Base-by-base conservation (phyloP, 2,113 vertebrate species). In the Thymallus thymallus region DNA sequence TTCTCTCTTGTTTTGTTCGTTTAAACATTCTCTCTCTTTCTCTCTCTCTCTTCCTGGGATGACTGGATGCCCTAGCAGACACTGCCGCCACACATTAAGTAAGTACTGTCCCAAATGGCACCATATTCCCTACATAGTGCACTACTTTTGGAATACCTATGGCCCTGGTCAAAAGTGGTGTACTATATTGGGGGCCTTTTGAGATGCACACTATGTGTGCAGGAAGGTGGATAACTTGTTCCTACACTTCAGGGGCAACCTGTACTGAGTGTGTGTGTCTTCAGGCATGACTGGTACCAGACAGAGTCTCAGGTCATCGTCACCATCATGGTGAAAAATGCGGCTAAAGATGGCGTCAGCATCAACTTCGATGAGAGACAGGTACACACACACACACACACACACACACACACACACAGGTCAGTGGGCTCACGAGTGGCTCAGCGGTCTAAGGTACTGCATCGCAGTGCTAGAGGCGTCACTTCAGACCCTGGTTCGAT, bases 201-300 rank as follows among this genome's bases (percentile, higher is more conserved):
- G 35, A 9, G 9, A 41, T 41, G 35, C 9, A 41, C 2, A 2
- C 35, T 6, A 6, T 10, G 35, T 41, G 35, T 10, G 35, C 35
- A 41, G 9, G 35, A 41, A 41, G 35, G 35, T 41, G 35, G 35
- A 12, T 12, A 41, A 41, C 35, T 41, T 41, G 35, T 45, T 24
- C 32, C 14, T 48, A 46, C 68, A 56, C 18, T 65, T 73, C 5
- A n/a, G 66, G 56, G 23, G 58, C 60, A 13, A 58, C 65, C 26
- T 1, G 1, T 60, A 65, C 16, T 35, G 5, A 46, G 20, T 63
- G 61, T 29, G 24, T 71, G 7, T 62, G 35, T 68, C 70, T 82
- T 67, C 80, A 94, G 96, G 81, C 92, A 95, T 63, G 97, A 99
- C 88, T 98, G 97, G 97, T 98, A 98, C 92, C 97, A 99, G 93